Evolutionary conservation across 2,113 vertebrate species (phyloP), one percentile per base, ranked within the genome.

Genomic region (Ptychochromis oligacanthus): DNA sequence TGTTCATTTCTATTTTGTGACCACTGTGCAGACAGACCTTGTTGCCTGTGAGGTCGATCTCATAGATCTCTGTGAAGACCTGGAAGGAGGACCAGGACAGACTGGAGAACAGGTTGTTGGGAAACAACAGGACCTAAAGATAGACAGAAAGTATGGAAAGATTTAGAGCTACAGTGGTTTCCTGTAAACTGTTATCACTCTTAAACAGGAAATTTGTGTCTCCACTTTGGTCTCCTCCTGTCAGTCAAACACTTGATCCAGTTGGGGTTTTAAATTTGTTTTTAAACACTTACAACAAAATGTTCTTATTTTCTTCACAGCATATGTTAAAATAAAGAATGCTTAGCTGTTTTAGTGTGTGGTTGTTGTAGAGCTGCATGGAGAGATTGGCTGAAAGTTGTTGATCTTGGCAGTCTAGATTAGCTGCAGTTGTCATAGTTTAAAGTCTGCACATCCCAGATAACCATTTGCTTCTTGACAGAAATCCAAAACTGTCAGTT

Each of bases 1-100:
- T 38, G 15, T 75, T 75, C 52, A 9, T 17, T 10, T 14, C 6
- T 2, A 14, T 5, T 28, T 12, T 22, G 31, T 6, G 20, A 43
- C 2, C 40, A 11, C 10, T 14, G 36, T 17, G 6, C 14, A 46
- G 40, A 20, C 3, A 49, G 17, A 60, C 93, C 88, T 91, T n/a
- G 87, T 96, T 96, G 4, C 72, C 70, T 1, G 88, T 90, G 26
- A 96, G 88, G 91, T 96, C 95, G 4, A 96, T 76, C 81, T 95
- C 93, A 24, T 95, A 64, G 81, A 96, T 77, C 1, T 89, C 22
- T 14, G 34, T 3, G 24, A 95, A 95, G 4, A 13, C 15, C 40
- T 77, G 83, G 86, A 93, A 95, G 54, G 87, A 87, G 12, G 77
- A 74, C 95, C 95, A 96, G 81, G 91, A 64, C 26, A 96, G 81